Conservation (phyloP, 92 coral and sea anemone species). For the Parazoanthus swiftii region DNA sequence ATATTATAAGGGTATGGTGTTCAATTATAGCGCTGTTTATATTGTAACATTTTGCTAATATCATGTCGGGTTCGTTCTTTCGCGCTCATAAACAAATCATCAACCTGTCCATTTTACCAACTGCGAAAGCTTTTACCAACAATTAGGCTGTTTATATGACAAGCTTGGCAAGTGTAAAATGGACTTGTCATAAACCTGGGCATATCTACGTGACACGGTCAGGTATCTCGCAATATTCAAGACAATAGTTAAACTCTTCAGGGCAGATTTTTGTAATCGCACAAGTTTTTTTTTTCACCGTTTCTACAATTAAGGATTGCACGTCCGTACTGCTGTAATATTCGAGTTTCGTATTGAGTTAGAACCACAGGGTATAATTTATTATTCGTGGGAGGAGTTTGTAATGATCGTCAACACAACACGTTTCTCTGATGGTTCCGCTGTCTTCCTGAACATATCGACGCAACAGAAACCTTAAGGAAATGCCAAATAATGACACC, state of each 20-base stretch:
- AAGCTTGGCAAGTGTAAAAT: not conserved
- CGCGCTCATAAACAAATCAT: not conserved
- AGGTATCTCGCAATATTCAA: not conserved
- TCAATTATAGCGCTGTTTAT: not conserved
- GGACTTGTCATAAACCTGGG: not conserved
- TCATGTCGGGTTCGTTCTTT: not conserved
- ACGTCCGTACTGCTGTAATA: not conserved
- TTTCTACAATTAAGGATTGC: not conserved
- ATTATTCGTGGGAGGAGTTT: conserved; percentile 5
- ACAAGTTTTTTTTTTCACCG: not conserved
- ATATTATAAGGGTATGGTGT: not conserved
- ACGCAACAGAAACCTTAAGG: conserved; percentile 13
- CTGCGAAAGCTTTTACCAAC: not conserved
- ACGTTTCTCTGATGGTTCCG: not conserved
- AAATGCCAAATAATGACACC: conserved; percentile 36
- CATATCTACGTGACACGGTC: not conserved
- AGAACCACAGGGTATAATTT: not conserved
- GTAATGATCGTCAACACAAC: not conserved
- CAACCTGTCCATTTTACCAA: not conserved
- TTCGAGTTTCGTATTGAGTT: not conserved
- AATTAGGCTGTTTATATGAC: not conserved
- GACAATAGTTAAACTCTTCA: conserved; percentile 4
- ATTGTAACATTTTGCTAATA: conserved; percentile 2
- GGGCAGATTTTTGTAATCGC: not conserved
- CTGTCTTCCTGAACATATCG: not conserved